Evolutionary conservation across 2,113 vertebrate genomes (phyloP), one percentile per base, ranked within the genome.

Genomic region (Ardeotis arabs): DNA sequence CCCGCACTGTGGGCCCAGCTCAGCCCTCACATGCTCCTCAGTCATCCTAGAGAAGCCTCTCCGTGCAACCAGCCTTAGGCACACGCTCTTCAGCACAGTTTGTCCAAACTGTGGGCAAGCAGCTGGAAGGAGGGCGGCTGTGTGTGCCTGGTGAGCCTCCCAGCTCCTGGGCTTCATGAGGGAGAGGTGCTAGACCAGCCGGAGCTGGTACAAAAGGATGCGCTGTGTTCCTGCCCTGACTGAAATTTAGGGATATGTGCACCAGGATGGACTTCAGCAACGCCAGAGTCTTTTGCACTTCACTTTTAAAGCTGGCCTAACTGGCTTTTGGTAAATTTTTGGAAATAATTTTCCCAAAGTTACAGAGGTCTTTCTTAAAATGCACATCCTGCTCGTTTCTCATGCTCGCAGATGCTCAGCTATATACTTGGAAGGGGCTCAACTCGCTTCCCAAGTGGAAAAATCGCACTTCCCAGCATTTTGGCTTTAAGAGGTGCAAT

Each of bases 31-130:
- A 4, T 4, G 0, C 29, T 29, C 41, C 22, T 22, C 3, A 14
- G 37, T 22, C 37, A 15, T 2, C 2, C 79, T 67, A 23, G 41
- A 33, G 41, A 11, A 41, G 25, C 37, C 21, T 7, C 62, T 60
- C 52, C 49, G 24, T 1, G 0, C 14, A 3, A 55, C 39, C 56
- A 41, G 63, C 49, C 60, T 1, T 4, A 14, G 20, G 35, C 72
- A 29, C 0, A 0, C 14, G 5, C 29, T 29, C 68, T 41, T 23
- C 73, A 33, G 18, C 0, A 4, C 33, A n/a, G 52, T 12, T 10
- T 21, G 75, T 28, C 2, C 24, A 31, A 28, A 4, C 20, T 25
- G 25, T 2, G 10, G 28, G 29, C 2, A 28, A 33, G 58, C 24
- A 23, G 74, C 33, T 25, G 55, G 25, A 33, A 22, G 58, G n/a